Base-by-base conservation (phyloP, 2,888 invertebrate genomes). In the Nowickia ferox region DNA sequence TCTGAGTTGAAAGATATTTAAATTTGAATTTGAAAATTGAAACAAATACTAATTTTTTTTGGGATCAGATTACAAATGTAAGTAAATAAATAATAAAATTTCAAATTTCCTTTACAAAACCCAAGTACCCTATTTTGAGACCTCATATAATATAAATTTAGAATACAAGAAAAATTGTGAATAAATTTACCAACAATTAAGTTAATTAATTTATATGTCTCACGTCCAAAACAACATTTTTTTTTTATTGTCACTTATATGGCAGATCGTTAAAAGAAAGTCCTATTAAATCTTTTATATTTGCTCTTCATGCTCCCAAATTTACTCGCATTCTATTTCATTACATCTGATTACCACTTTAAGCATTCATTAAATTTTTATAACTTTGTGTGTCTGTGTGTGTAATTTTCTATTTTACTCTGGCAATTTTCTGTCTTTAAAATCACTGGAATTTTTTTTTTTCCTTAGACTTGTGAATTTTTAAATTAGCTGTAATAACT, bases 281-380 rank as follows among this genome's bases (percentile, higher is more conserved):
- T 38, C 10, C 13, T 40, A n/a, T 48, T 19, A 30, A 30, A 30
- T 30, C 30, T 30, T 30, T 30, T 30, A 30, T 30, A 30, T 30
- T 48, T 19, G 10, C 1, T 11, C 51, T 48, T 51, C 15, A 0
- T 15, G 9, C n/a, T 55, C 9, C 15, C n/a, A 10, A 11, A n/a
- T 77, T 40, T 2, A 66, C 11, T 44, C 22, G 10, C 3, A 72
- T 65, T 71, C 38, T 38, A 51, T 48, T 74, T 74, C 48, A 81
- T 59, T 81, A 19, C 44, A 13, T 81, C 30, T 59, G 74, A 74
- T 74, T 81, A 81, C 44, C 59, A 19, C 42, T 19, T 42, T 42
- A 53, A 81, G 44, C 72, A 51, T 15, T 74, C 74, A 72, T 79
- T 79, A 79, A 55, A 53, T n/a, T 63, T 44, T 42, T 38, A 53